Percentiles rank a stretch among this genome's conserved stretches.
These are phyloP conservation scores for Callopanchax toddi DNA, from an alignment of 2,113 vertebrate species.

Conservation along the genomic window DNA sequence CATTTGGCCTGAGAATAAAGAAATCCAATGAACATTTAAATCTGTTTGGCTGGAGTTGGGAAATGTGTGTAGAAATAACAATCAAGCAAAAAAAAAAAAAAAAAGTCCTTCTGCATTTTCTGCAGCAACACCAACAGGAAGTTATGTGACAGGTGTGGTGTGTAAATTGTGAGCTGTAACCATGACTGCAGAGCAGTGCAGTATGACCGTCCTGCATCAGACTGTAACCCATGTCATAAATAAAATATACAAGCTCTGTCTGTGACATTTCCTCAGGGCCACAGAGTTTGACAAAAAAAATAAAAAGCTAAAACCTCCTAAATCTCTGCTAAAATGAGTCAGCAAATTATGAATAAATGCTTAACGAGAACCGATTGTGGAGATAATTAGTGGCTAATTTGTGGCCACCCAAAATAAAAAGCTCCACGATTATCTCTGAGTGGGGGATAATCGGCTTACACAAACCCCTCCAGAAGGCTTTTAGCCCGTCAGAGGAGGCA, in stretches of 20 bases:
- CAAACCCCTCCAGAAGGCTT: slow-evolving; percentile 19
- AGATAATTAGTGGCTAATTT: slow-evolving; percentile 50
- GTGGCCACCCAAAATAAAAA: slow-evolving; percentile 37
- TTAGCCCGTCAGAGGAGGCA: slow-evolving; percentile 37
- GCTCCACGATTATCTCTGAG: slow-evolving; percentile 41
- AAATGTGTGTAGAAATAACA: too few species aligned
- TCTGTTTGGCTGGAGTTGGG: too few species aligned
- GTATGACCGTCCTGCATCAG: slow-evolving; percentile 30
- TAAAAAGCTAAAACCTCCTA: slow-evolving; percentile 26
- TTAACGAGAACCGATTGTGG: slow-evolving; percentile 53
- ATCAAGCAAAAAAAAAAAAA: too few species aligned
- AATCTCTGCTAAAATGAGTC: slow-evolving; percentile 17
- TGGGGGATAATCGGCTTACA: slow-evolving; percentile 48
- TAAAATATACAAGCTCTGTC: slow-evolving; percentile 36
- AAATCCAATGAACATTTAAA: too few species aligned
- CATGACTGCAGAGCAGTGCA: slow-evolving; percentile 12
- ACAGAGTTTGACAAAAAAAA: slow-evolving; percentile 7
- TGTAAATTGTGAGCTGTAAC: slow-evolving; percentile 12
- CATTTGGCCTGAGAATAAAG: too few species aligned
- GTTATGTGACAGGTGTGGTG: slow-evolving; percentile 26
- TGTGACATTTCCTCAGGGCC: slow-evolving; percentile 32
- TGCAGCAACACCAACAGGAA: slow-evolving; percentile 8
- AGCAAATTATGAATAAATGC: slow-evolving; percentile 42
- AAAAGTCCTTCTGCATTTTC: too few species aligned
- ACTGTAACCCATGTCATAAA: slow-evolving; percentile 31